Conservation (phyloP, 2,888 invertebrate species). For the Plebejus melissa region DNA sequence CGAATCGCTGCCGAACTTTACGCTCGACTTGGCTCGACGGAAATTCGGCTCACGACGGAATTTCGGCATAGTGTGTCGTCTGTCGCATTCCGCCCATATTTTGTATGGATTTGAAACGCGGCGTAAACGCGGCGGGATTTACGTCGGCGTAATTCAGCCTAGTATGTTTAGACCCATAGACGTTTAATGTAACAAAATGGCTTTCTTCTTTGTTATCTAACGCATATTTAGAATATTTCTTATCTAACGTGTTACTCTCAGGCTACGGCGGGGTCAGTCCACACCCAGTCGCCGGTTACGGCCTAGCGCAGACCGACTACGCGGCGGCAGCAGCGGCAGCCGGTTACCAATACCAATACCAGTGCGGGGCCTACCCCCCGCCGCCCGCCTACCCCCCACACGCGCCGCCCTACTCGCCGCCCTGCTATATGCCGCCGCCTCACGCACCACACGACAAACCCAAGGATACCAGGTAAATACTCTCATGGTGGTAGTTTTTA, state of each 20-base stretch:
- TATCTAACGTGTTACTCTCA: conserved; percentile 45
- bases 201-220: too few species aligned
- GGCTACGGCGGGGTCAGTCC: conserved; percentile 92
- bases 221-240: background rate
- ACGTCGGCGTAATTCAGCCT: too few species aligned
- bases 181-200: too few species aligned
- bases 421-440: conserved; percentile 93
- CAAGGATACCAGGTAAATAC: conserved; percentile 85
- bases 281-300: conserved; percentile 87
- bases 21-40: too few species aligned
- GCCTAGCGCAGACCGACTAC: conserved; percentile 90
- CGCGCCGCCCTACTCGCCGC: conserved; percentile 87
- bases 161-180: too few species aligned
- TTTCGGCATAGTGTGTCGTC: too few species aligned
- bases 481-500: background rate
- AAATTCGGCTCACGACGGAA: too few species aligned
- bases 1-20: too few species aligned
- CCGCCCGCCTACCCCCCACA: conserved; percentile 81
- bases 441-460: conserved; percentile 89
- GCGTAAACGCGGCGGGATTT: too few species aligned
- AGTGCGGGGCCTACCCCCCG: conserved; percentile 81
- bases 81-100: too few species aligned
- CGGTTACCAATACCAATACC: conserved; percentile 79
- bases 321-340: conserved; percentile 86
- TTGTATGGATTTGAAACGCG: too few species aligned